These are phyloP conservation scores for Sternotherus odoratus DNA, from an alignment of 2,797 vertebrate species.

Conservation along the genomic window DNA sequence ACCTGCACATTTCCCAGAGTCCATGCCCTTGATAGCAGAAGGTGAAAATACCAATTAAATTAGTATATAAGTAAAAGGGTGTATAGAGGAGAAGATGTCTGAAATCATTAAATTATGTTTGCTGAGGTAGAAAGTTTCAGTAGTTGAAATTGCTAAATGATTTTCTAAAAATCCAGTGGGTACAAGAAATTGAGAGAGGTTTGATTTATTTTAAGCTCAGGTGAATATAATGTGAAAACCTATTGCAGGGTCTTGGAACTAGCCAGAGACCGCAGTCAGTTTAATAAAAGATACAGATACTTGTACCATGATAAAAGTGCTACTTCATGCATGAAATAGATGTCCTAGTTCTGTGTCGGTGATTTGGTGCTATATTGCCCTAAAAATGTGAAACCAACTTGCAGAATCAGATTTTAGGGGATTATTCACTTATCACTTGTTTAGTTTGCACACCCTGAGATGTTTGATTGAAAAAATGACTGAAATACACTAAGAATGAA, in stretches of 20 bases:
- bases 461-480: neutral
- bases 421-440: neutral
- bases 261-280: neutral
- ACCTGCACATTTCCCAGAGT: too few species aligned
- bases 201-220: neutral
- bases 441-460: neutral
- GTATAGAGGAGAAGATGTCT: neutral
- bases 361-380: neutral
- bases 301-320: neutral
- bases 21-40: neutral
- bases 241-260: neutral
- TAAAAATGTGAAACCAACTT: neutral
- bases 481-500: neutral
- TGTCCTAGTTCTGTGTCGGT: neutral
- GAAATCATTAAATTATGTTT: neutral
- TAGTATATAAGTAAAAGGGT: neutral
- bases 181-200: neutral
- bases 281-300: slow-evolving; percentile 2
- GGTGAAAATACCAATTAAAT: neutral
- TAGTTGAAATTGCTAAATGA: neutral
- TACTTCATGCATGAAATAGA: slow-evolving; percentile 10
- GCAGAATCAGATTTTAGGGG: neutral
- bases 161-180: neutral
- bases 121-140: neutral
- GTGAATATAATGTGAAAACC: neutral